Evolutionary conservation across 2,888 invertebrate genomes (phyloP), one percentile per base, ranked within the genome.

Genomic region (Cactoblastis cactorum): DNA sequence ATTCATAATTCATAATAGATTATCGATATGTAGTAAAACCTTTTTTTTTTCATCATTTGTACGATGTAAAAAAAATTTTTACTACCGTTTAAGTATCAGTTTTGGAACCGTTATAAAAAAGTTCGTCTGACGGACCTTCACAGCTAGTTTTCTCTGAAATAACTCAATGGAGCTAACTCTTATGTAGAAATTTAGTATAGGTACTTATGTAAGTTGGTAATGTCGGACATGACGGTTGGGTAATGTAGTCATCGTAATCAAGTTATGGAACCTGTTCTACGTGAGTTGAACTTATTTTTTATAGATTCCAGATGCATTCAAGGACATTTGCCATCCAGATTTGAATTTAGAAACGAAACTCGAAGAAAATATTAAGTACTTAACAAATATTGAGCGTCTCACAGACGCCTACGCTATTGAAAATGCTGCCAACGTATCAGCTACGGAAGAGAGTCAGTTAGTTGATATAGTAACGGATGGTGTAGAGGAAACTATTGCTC

Each of bases 291-390:
- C 4, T 41, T 12, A 11, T 19, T 52, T 49, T 72, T 74, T 52
- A 14, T 55, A 87, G 86, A 83, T 86, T 63, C 80, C 83, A 19
- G 67, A 62, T 57, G 81, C 70, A 59, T 61, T 82, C 22, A 74
- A 78, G 38, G 68, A 77, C 51, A 56, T 84, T 9, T 77, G 78
- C 57, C 57, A 74, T 14, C 65, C 71, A 54, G 70, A 70, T 43
- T 28, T 43, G 18, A 22, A 32, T 19, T n/a, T 28, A 3, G 49
- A 39, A 11, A 32, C 28, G 6, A 28, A 24, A 8, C 53, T 50
- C 62, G 49, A 67, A 63, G 56, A 53, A 53, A 43, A 48, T 24
- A 48, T 37, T 1, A 17, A 24, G 24, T 48, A 37, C 17, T 8
- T 22, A 53, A 50, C 39, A 55, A 57, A 38, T 46, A 51, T 49